These are phyloP conservation scores for Amyelois transitella DNA, from an alignment of 1,140 invertebrate species.

Conservation along the genomic window DNA sequence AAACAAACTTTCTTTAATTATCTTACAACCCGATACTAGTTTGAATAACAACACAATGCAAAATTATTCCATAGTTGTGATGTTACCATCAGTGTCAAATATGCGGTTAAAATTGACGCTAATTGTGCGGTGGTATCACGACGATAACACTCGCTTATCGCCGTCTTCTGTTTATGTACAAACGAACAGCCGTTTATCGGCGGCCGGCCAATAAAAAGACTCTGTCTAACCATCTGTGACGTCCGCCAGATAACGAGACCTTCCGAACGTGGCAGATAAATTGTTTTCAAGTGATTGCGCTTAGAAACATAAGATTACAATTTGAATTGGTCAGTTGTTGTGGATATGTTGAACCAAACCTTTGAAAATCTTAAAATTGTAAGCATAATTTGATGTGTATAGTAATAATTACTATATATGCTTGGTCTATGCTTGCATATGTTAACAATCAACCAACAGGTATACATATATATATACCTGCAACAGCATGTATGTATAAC, in stretches of 20 bases:
- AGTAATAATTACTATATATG: background rate
- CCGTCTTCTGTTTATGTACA: background rate
- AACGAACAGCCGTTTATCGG: background rate
- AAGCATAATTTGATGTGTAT: too few relatives aligned
- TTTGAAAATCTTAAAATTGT: background rate
- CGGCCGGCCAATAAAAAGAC: background rate
- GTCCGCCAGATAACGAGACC: background rate
- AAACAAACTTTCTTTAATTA: too few relatives aligned
- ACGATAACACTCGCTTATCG: background rate
- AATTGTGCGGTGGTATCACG: background rate
- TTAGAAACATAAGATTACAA: background rate
- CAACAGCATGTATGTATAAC: background rate
- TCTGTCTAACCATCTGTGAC: background rate
- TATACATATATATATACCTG: background rate
- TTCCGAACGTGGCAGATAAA: background rate
- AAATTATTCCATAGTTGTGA: too few relatives aligned
- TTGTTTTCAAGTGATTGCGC: background rate
- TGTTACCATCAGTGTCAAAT: background rate
- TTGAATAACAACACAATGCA: too few relatives aligned
- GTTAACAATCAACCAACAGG: background rate
- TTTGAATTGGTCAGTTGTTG: background rate
- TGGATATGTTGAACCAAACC: too few relatives aligned
- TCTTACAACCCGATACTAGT: too few relatives aligned
- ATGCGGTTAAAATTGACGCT: background rate
- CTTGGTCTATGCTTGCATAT: too few relatives aligned